These are phyloP conservation scores for Zosterops lateralis DNA, from an alignment of 2,113 vertebrate genomes.

Conservation along the genomic window DNA sequence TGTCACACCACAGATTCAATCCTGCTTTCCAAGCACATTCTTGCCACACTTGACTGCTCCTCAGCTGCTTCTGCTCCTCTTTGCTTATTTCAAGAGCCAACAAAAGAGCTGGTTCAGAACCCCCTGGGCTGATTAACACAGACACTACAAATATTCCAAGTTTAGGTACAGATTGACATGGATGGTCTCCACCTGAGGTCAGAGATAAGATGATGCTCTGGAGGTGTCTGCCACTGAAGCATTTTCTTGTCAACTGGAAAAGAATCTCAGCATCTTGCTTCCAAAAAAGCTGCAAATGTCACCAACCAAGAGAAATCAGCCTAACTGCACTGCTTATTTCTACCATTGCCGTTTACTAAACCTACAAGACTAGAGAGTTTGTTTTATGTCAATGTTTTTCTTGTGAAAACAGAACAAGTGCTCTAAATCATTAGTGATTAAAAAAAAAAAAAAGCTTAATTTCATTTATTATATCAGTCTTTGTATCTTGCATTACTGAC, in stretches of 20 bases:
- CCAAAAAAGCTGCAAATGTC: neutral
- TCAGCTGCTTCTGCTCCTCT: conserved; percentile 1
- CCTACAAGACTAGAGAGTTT: neutral
- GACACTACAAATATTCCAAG: neutral
- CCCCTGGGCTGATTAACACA: conserved; percentile 9
- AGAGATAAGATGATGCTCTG: neutral
- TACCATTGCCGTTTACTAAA: neutral
- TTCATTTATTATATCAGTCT: neutral
- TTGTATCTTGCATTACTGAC: neutral
- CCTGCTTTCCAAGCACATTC: neutral
- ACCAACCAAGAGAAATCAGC: neutral
- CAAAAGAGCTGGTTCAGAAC: neutral
- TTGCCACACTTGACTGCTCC: neutral
- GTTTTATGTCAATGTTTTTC: neutral
- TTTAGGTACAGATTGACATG: neutral
- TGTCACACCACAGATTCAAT: neutral
- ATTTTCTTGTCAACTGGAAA: neutral
- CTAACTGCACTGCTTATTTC: neutral
- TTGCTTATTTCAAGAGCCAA: neutral
- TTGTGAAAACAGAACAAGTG: neutral
- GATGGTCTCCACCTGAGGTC: neutral
- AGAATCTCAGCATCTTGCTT: neutral
- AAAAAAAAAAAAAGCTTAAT: neutral
- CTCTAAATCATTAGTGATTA: neutral
- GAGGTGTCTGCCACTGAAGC: neutral